Conservation (phyloP, 2,113 vertebrate genomes). For the Ameiurus melas region DNA sequence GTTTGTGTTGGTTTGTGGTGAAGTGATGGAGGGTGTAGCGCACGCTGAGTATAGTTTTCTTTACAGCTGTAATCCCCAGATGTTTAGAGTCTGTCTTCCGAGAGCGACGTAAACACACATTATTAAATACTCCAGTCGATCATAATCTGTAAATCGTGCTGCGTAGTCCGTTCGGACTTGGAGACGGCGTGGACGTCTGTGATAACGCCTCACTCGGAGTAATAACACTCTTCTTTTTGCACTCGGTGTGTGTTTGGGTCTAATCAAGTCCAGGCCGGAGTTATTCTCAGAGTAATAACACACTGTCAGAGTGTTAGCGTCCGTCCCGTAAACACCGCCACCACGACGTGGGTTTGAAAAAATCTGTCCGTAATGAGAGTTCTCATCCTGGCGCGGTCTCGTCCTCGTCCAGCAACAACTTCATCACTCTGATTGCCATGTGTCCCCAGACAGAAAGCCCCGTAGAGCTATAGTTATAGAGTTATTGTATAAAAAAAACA, state of each 20-base stretch:
- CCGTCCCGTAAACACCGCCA: slow-evolving; percentile 30
- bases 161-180: neutral
- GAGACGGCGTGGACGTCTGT: neutral
- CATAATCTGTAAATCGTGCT: neutral
- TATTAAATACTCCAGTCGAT: neutral
- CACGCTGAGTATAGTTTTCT: neutral
- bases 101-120: neutral
- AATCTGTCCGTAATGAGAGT: slow-evolving; percentile 2
- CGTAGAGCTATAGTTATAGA: neutral
- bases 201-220: neutral
- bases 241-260: slow-evolving; percentile 1
- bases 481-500: neutral
- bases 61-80: slow-evolving; percentile 5
- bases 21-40: neutral
- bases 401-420: neutral
- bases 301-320: slow-evolving; percentile 37
- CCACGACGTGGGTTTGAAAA: neutral
- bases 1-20: neutral
- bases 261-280: slow-evolving; percentile 5
- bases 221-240: neutral
- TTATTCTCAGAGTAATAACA: slow-evolving; percentile 42
- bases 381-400: neutral
- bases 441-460: neutral
- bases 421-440: neutral
- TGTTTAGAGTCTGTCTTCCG: neutral